Base-by-base conservation (phyloP, 2,113 vertebrate species). In the Pitta sordida region DNA sequence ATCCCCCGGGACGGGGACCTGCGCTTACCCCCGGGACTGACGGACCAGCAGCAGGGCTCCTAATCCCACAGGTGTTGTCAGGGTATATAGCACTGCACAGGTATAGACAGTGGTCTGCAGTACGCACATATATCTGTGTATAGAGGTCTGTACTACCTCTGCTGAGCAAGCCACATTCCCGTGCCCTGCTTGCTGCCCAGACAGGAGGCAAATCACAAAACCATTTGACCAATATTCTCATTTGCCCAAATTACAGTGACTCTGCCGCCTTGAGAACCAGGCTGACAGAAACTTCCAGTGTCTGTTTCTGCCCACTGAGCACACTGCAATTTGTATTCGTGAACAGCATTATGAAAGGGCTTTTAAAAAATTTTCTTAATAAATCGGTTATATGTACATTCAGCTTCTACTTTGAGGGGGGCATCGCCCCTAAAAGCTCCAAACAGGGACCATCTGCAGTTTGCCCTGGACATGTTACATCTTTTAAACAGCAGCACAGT, bases 61-160 rank as follows among this genome's bases (percentile, higher is more conserved):
- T 70, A 36, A 36, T 5, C 12, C 15, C 32, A n/a, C 41, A n/a
- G 13, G 18, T 29, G 16, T 8, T 49, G 26, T 23, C 56, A 7
- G 29, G 26, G 24, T 3, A 11, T 36, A 13, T 27, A 34, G 4
- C 23, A 26, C 11, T 19, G 60, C 53, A 2, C 5, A 17, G 24
- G 5, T 26, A 14, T 29, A 14, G 17, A 8, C n/a, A 15, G n/a
- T 17, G 5, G 2, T 46, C 13, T 53, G 0, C 20, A 10, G 11
- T n/a, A n/a, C n/a, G n/a, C n/a, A n/a, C n/a, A n/a, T n/a, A n/a
- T n/a, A n/a, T n/a, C n/a, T n/a, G n/a, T n/a, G n/a, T n/a, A n/a
- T 15, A 15, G 13, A 46, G 19, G 30, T 53, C 16, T 15, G 29
- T 34, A 30, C 20, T 22, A 23, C 3, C 17, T 68, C 30, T 39